Evolutionary conservation across 2,113 vertebrate genomes (phyloP).

Genomic region (Picathartes gymnocephalus): DNA sequence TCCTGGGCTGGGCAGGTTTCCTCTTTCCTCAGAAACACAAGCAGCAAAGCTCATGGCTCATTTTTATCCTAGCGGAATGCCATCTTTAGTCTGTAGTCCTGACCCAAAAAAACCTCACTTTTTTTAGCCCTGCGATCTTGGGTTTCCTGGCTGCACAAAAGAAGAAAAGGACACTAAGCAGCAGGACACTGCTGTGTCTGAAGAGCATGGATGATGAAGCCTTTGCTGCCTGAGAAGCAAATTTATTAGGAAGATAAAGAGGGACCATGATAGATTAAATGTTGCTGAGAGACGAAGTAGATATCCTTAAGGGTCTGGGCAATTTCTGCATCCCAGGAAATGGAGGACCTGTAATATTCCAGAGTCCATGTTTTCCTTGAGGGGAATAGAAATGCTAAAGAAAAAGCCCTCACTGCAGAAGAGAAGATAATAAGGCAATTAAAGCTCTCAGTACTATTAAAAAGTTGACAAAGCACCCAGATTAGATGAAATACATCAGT

Average conservation of each 20-base stretch:
- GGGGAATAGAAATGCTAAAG: slow-evolving; percentile 50
- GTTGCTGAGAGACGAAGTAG: slow-evolving; percentile 38
- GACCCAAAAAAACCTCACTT: background rate
- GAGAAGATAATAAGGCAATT: slow-evolving; percentile 66
- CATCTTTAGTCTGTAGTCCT: background rate
- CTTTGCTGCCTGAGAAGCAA: slow-evolving; percentile 11
- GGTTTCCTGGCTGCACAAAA: background rate
- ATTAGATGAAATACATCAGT: slow-evolving; percentile 64
- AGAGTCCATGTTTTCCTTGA: slow-evolving; percentile 41
- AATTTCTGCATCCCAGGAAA: slow-evolving; percentile 42
- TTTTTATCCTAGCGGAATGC: background rate
- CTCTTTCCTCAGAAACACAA: background rate
- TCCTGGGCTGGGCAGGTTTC: background rate
- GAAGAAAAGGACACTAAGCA: background rate
- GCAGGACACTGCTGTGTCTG: background rate
- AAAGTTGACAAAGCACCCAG: slow-evolving; percentile 60
- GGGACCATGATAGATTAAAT: slow-evolving; percentile 13
- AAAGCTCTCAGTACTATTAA: slow-evolving; percentile 63
- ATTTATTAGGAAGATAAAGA: slow-evolving; percentile 58
- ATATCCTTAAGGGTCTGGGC: slow-evolving; percentile 26
- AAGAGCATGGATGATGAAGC: background rate
- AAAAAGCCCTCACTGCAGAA: slow-evolving; percentile 20
- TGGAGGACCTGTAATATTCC: slow-evolving; percentile 10
- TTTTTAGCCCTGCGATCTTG: background rate
- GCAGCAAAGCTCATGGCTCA: background rate